Evolutionary conservation across 2,888 invertebrate species (phyloP), one percentile per base, ranked within the genome.

Genomic region (Volucella inflata): DNA sequence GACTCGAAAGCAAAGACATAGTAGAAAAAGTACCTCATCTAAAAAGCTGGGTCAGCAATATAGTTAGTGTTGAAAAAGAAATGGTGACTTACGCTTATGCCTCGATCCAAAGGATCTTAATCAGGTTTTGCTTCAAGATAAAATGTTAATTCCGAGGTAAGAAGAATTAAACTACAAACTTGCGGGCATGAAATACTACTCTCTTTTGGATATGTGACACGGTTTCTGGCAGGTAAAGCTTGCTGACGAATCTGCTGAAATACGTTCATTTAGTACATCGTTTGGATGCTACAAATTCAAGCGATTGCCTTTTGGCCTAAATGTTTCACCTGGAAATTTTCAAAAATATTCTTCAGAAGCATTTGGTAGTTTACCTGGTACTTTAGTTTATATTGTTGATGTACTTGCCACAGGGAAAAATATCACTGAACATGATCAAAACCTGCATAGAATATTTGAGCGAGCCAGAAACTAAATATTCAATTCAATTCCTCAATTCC

Each of bases 341-440:
- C 87, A 72, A 87, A 55, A 87, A 82, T 65, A 51, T 78, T 42
- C 88, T 71, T 64, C 74, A 17, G 57, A 88, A 68, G 83, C 82
- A 14, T 89, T 88, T 82, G 87, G 79, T 4, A 67, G 87, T 59
- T 85, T 88, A 44, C 57, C 82, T n/a, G 87, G 83, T 11, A 44
- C 17, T 12, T 8, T 46, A 9, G 38, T 70, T 11, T 75, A 75
- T 50, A 76, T 75, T 42, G 75, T 75, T 40, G 75, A 81, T 70
- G 62, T 81, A 12, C 48, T 81, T 14, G 51, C 72, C 10, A 30
- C 17, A 3, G 79, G 65, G 17, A 36, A 40, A 46, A 17, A 64
- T 30, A 40, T 65, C 1, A 50, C 51, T 9, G 76, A 71, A 38
- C 76, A 77, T 59, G 82, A 60, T 14, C 38, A 16, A 16, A 77